Conservation (phyloP, 2,113 vertebrate genomes). For the Pterocles gutturalis region DNA sequence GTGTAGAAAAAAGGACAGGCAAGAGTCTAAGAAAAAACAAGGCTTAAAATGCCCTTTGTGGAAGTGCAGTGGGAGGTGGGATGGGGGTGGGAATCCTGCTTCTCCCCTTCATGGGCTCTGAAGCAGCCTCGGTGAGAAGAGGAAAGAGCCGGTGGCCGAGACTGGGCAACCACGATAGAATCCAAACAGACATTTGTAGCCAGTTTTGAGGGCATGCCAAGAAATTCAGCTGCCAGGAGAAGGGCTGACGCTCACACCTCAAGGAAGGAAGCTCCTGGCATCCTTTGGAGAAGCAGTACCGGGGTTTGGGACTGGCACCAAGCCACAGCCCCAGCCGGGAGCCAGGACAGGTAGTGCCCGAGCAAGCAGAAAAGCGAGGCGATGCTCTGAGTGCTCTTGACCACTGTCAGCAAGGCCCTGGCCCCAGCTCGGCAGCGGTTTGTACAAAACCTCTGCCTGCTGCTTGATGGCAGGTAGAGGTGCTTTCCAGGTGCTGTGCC, state of each 20-base stretch:
- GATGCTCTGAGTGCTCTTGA: accelerated
- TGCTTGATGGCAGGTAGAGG: neutral
- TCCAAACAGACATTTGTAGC: neutral
- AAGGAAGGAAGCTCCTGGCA: neutral
- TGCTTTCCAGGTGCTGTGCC: neutral
- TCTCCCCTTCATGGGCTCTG: neutral
- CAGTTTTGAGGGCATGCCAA: accelerated
- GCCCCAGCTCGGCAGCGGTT: neutral
- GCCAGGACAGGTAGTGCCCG: accelerated
- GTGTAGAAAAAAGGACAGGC: too few species aligned
- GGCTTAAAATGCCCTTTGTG: accelerated
- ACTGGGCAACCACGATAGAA: accelerated
- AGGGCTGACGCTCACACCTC: neutral
- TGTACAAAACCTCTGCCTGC: neutral
- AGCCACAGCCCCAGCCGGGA: accelerated
- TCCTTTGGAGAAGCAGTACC: neutral
- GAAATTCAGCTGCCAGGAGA: neutral
- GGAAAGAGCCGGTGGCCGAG: neutral
- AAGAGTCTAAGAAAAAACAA: neutral
- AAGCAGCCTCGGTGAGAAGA: neutral
- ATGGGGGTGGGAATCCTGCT: neutral
- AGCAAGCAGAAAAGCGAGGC: neutral
- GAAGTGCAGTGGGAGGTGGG: accelerated
- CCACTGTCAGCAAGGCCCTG: accelerated
- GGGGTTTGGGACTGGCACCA: accelerated